These are phyloP conservation scores for Halichoeres trimaculatus DNA, from an alignment of 2,113 vertebrate genomes.

Conservation along the genomic window DNA sequence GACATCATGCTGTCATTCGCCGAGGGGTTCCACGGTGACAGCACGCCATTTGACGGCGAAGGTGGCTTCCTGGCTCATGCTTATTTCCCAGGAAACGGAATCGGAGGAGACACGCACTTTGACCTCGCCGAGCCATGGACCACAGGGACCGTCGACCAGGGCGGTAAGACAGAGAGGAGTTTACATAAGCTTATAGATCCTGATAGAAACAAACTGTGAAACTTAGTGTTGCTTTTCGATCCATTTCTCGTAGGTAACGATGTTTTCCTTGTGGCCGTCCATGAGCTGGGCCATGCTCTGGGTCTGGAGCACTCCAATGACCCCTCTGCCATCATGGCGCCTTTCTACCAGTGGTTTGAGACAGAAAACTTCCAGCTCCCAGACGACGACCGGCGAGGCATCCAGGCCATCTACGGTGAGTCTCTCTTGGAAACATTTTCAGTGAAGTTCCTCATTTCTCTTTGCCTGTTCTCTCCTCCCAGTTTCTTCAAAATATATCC, in stretches of 20 bases:
- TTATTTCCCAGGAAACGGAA: conserved; percentile 91
- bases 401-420: conserved; percentile 90
- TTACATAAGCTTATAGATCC: neutral
- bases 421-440: neutral
- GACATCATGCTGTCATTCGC: conserved; percentile 95
- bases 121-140: conserved; percentile 93
- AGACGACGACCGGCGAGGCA: conserved; percentile 89
- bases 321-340: conserved; percentile 92
- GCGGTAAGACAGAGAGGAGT: conserved; percentile 79
- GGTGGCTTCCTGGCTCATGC: conserved; percentile 93
- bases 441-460: no score
- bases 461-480: no score
- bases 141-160: conserved; percentile 84
- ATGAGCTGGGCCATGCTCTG: conserved; percentile 91
- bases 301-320: conserved; percentile 92
- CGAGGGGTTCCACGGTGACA: conserved; percentile 93
- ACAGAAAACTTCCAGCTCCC: conserved; percentile 91
- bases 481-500: no score
- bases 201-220: neutral
- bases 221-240: neutral
- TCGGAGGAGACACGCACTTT: conserved; percentile 94
- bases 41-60: conserved; percentile 92
- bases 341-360: conserved; percentile 95
- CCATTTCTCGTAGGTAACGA: conserved; percentile 84
- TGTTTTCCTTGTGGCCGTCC: conserved; percentile 92